phyloP scores from a whole-genome alignment of 64 coral and sea anemone genomes.

The Acropora tenuis region DNA sequence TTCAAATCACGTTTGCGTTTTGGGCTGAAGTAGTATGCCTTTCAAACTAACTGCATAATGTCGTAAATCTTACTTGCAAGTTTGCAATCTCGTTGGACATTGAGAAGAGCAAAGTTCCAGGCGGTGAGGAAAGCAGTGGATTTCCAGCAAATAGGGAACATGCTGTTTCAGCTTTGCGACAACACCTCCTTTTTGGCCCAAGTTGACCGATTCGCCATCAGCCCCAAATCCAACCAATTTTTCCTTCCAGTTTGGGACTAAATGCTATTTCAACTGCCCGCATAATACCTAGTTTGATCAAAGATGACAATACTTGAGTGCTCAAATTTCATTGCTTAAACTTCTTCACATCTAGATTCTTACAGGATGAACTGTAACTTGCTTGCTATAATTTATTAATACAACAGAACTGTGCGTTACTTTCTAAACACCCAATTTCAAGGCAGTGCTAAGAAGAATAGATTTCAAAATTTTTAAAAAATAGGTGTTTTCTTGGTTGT shows the following conservation, averaged over 20 bases:
- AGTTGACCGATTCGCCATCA: background rate
- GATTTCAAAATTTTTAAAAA: too few relatives aligned
- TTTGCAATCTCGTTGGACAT: constrained; percentile 16
- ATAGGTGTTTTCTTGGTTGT: too few relatives aligned
- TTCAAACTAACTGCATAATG: constrained; percentile 28
- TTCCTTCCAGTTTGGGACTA: constrained; percentile 28
- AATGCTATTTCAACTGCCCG: constrained; percentile 54
- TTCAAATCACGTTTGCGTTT: constrained; percentile 51
- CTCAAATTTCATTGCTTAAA: too few relatives aligned
- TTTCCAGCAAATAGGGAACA: too few relatives aligned
- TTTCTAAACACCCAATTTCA: too few relatives aligned
- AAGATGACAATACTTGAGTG: constrained; percentile 32
- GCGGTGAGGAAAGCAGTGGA: too few relatives aligned
- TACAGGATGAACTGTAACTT: too few relatives aligned
- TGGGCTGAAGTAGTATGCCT: constrained; percentile 55
- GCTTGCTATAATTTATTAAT: too few relatives aligned
- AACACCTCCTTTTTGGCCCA: constrained; percentile 36
- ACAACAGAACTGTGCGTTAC: too few relatives aligned
- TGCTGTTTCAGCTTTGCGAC: too few relatives aligned
- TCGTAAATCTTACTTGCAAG: constrained; percentile 14
- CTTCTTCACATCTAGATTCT: too few relatives aligned
- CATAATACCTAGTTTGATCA: constrained; percentile 41
- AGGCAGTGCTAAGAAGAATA: too few relatives aligned
- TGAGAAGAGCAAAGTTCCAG: constrained; percentile 22
- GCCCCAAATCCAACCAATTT: constrained; percentile 1